Evolutionary conservation across 1,140 invertebrate genomes (phyloP).

Genomic region (Heterodera schachtii): DNA sequence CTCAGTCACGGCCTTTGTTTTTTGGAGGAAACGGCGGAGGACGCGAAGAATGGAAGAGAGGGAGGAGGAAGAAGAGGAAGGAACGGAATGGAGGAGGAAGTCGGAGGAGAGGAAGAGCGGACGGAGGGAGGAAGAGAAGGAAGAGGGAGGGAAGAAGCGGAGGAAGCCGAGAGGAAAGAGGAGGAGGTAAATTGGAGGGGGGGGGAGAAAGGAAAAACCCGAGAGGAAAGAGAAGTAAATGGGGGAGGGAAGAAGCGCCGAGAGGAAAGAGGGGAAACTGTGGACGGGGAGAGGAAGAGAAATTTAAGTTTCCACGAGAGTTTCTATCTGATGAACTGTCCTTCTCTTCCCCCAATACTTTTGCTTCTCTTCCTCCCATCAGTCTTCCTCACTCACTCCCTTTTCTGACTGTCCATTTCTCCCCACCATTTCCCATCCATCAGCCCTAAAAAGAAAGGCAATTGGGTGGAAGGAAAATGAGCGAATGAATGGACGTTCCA

Average conservation of each 20-base stretch:
- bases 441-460: neutral
- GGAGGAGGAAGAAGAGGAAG: neutral
- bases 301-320: too few species aligned
- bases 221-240: too few species aligned
- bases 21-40: slow-evolving; percentile 4
- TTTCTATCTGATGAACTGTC: neutral
- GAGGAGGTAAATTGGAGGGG: neutral
- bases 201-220: neutral
- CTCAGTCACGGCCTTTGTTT: neutral
- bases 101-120: neutral
- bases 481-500: neutral
- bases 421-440: slow-evolving; percentile 4
- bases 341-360: neutral
- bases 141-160: neutral
- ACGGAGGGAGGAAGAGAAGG: neutral
- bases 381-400: slow-evolving; percentile 5
- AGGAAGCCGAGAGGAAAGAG: neutral
- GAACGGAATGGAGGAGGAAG: neutral
- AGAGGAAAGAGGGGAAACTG: too few species aligned
- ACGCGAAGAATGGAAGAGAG: neutral
- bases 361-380: neutral
- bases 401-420: neutral
- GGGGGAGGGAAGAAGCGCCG: too few species aligned
- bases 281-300: too few species aligned
- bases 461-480: neutral